Conservation (phyloP, 1,140 invertebrate species). For the Leucophenga varia region DNA sequence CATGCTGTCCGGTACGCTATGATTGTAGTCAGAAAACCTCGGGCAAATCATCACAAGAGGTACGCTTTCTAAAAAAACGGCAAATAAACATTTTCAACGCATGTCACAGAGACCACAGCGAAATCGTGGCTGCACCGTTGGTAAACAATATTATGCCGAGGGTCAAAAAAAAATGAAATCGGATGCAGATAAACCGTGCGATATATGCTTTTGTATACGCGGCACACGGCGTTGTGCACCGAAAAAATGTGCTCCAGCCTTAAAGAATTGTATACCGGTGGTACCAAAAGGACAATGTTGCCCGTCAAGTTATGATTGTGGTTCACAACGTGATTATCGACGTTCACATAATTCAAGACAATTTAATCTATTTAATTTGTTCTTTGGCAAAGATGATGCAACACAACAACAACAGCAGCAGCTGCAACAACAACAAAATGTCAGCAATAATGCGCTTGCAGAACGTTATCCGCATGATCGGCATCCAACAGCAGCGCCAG, state of each 20-base stretch:
- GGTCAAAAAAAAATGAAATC: conserved; percentile 75
- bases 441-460: conserved; percentile 33
- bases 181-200: conserved; percentile 64
- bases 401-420: conserved; percentile 9
- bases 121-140: conserved; percentile 64
- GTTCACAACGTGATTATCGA: conserved; percentile 58
- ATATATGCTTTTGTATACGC: conserved; percentile 80
- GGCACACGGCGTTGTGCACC: conserved; percentile 73
- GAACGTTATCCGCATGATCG: conserved; percentile 43
- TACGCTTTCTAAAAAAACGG: conserved; percentile 38
- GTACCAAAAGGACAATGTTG: conserved; percentile 78
- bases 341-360: conserved; percentile 40
- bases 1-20: conserved; percentile 83
- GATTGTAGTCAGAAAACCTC: conserved; percentile 67
- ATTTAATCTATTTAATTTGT: conserved; percentile 50
- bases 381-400: conserved; percentile 52
- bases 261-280: conserved; percentile 75
- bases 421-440: conserved; percentile 14
- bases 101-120: conserved; percentile 46
- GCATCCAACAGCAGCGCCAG: conserved; percentile 28
- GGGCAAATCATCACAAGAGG: conserved; percentile 46
- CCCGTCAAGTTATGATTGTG: conserved; percentile 79
- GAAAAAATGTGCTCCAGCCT: conserved; percentile 70
- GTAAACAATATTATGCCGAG: conserved; percentile 65
- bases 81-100: conserved; percentile 49